phyloP scores from a whole-genome alignment of 2,797 vertebrate species.

The Lagodon rhomboides region DNA sequence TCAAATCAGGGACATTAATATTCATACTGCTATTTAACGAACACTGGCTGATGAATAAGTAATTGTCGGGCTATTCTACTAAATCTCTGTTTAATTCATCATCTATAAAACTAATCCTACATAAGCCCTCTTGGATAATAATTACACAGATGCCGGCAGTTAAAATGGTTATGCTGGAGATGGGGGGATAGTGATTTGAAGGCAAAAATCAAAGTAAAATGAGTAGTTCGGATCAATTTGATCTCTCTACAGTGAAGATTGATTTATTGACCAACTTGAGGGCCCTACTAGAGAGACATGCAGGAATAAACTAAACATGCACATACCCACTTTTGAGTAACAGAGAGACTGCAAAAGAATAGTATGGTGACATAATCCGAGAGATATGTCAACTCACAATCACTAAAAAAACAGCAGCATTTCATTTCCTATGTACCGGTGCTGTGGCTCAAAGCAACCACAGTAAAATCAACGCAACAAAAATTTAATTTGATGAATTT shows the following conservation, averaged over 20 bases:
- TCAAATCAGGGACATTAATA: conserved; percentile 42
- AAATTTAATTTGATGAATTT: conserved; percentile 32
- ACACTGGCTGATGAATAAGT: conserved; percentile 22
- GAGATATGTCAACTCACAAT: conserved; percentile 64
- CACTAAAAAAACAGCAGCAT: conserved; percentile 80
- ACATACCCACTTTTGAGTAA: conserved; percentile 73
- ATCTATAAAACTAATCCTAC: conserved; percentile 55
- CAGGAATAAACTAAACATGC: conserved; percentile 91
- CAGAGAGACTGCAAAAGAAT: conserved; percentile 56
- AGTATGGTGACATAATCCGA: conserved; percentile 70
- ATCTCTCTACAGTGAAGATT: conserved; percentile 50
- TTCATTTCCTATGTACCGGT: conserved; percentile 54
- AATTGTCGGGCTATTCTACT: conserved; percentile 47
- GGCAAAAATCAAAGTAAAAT: conserved; percentile 57
- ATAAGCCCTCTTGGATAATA: conserved; percentile 29
- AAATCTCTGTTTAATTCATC: conserved; percentile 39
- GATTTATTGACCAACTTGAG: conserved; percentile 54
- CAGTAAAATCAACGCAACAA: conserved; percentile 14
- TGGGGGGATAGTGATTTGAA: conserved; percentile 50
- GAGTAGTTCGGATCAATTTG: conserved; percentile 46
- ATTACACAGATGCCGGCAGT: conserved; percentile 33
- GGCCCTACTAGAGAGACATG: conserved; percentile 83
- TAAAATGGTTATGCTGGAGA: conserved; percentile 41
- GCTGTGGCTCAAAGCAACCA: conserved; percentile 27
- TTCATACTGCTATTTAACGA: conserved; percentile 22